Percentiles rank a stretch among this genome's conserved stretches.
These are phyloP conservation scores for Festucalex cinctus DNA, from an alignment of 2,113 vertebrate genomes.

Conservation along the genomic window DNA sequence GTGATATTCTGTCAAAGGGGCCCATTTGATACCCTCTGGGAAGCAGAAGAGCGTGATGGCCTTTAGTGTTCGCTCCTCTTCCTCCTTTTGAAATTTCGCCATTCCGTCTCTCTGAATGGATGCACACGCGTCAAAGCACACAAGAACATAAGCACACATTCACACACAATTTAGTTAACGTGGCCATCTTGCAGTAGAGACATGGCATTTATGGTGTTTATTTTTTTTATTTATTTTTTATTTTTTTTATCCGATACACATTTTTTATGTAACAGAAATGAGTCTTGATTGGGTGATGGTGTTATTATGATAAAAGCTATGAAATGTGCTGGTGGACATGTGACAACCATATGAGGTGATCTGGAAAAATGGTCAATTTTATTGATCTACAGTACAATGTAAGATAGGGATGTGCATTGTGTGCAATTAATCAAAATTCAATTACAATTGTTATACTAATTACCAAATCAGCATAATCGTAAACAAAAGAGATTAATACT, in stretches of 20 bases:
- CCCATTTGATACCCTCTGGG: constrained; percentile 88
- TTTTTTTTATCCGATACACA: background rate
- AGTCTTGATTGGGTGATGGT: background rate
- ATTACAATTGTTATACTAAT: too few relatives aligned
- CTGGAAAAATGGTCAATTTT: too few relatives aligned
- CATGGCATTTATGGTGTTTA: too few relatives aligned
- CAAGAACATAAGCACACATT: background rate
- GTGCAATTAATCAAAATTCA: too few relatives aligned
- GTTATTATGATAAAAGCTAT: background rate
- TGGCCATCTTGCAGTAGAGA: too few relatives aligned
- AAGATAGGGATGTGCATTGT: too few relatives aligned
- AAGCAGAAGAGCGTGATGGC: constrained; percentile 96
- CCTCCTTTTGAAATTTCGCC: constrained; percentile 85
- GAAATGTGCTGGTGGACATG: too few relatives aligned
- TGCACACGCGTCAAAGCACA: constrained; percentile 5
- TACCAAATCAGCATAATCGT: too few relatives aligned
- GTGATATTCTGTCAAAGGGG: constrained; percentile 80
- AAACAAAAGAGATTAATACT: too few relatives aligned
- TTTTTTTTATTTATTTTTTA: background rate
- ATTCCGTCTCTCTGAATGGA: constrained; percentile 81
- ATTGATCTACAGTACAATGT: too few relatives aligned
- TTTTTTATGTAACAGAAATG: background rate
- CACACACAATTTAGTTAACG: background rate
- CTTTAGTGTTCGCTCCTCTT: constrained; percentile 84
- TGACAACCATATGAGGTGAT: background rate